Evolutionary conservation across 2,797 vertebrate species (phyloP), one percentile per base, ranked within the genome.

Genomic region (Tapera naevia): DNA sequence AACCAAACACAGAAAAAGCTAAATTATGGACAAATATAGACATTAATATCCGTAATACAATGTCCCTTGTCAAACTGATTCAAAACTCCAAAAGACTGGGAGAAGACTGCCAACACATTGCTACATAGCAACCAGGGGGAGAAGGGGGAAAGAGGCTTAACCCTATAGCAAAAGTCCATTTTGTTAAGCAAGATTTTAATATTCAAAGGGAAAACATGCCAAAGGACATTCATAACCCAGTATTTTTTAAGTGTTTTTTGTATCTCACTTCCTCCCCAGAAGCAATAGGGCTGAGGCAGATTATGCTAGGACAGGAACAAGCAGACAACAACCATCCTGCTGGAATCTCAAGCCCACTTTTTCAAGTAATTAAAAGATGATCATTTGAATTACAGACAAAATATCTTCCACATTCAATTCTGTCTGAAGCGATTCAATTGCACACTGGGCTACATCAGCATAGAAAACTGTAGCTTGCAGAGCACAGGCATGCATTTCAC

Each of bases 1-100:
- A 25, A 91, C 65, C 62, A 92, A 91, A 91, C 57, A 73, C 30
- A 76, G 60, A 75, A 84, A 91, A 93, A 94, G 76, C 62, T 45
- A 27, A 41, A 43, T 91, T 88, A 80, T 46, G 62, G n/a, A 57
- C 50, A 93, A 80, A 91, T 35, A 80, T 25, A 74, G 72, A 80
- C 17, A 17, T 9, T 12, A 60, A 35, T 16, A 62, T 30, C 32
- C 33, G 18, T 37, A 86, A 84, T 7, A 86, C 39, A 93, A n/a
- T 50, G 27, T 16, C 62, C 60, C 24, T 41, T 80, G 71, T 72
- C 71, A 86, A 91, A 75, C 23, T 65, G 65, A 83, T 57, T 45
- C 70, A 28, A 60, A 92, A 73, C 33, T 80, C 37, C 27, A 28
- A 15, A 76, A 57, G 61, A 33, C 43, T 71, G n/a, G 9, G 51